These are phyloP conservation scores for Gymnothorax reevesii DNA, from an alignment of 2,797 vertebrate genomes.

Conservation along the genomic window DNA sequence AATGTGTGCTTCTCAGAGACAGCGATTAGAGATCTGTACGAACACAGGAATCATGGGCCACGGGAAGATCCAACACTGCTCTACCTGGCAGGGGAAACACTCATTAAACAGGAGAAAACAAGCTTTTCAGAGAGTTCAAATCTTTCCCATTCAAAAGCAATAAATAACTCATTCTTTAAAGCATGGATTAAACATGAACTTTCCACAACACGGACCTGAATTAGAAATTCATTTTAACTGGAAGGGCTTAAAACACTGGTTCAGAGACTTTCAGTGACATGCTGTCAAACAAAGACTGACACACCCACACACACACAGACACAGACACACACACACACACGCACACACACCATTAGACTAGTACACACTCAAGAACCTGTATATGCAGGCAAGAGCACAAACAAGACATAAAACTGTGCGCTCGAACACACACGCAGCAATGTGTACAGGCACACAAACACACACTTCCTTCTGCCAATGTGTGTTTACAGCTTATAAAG, in stretches of 20 bases:
- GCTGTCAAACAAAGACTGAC: no score
- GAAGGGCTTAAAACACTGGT: no score
- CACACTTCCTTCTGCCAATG: slow-evolving; percentile 38
- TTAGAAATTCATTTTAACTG: no score
- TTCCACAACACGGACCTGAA: no score
- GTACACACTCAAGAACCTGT: neutral
- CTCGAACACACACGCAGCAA: slow-evolving; percentile 26
- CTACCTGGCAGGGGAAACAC: neutral
- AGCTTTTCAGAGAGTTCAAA: no score
- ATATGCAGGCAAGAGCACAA: neutral
- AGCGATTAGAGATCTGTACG: neutral
- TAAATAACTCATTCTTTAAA: neutral
- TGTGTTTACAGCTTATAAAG: slow-evolving; percentile 57
- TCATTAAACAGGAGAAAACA: neutral
- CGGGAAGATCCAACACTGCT: neutral
- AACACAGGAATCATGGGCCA: neutral
- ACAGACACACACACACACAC: neutral
- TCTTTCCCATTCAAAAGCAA: neutral
- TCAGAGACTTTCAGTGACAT: no score
- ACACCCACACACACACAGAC: no score
- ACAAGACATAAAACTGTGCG: neutral
- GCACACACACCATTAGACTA: neutral
- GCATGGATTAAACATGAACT: no score
- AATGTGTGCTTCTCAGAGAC: neutral
- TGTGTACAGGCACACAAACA: slow-evolving; percentile 26